These are phyloP conservation scores for Spodoptera littoralis DNA, from an alignment of 2,888 invertebrate species.

Conservation along the genomic window DNA sequence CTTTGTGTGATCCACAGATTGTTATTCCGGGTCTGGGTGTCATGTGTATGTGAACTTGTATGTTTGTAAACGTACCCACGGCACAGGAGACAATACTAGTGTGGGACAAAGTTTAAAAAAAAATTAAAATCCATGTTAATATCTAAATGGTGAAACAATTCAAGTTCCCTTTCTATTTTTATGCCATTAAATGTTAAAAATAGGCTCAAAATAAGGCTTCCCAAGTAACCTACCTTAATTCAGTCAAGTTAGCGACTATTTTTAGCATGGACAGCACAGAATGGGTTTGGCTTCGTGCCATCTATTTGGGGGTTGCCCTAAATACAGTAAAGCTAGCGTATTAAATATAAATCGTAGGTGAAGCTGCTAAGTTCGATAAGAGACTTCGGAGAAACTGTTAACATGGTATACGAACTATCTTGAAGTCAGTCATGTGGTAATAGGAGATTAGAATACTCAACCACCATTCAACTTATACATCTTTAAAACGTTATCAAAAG, in stretches of 20 bases:
- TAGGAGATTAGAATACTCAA: too few species aligned
- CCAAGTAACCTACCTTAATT: constrained; percentile 26
- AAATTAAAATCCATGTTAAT: too few species aligned
- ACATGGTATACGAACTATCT: not conserved
- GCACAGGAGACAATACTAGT: too few species aligned
- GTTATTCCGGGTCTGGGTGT: too few species aligned
- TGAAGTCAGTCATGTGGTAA: too few species aligned
- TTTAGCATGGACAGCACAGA: constrained; percentile 34
- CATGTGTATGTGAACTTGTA: too few species aligned
- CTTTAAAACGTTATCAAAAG: too few species aligned
- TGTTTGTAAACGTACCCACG: too few species aligned
- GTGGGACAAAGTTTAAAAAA: too few species aligned
- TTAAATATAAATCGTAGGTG: constrained; percentile 32
- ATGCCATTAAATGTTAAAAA: constrained; percentile 1
- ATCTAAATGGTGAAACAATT: not conserved
- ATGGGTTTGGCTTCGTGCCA: constrained; percentile 47
- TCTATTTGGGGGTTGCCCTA: constrained; percentile 41
- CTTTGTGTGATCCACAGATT: too few species aligned
- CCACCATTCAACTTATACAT: too few species aligned
- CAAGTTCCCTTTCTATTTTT: not conserved
- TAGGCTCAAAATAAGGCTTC: constrained; percentile 13
- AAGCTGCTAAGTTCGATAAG: constrained; percentile 3
- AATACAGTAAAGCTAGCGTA: constrained; percentile 28
- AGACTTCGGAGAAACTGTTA: constrained; percentile 1
- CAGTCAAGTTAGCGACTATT: constrained; percentile 37